Conservation (phyloP, 2,797 vertebrate species). For the Octomys mimax region DNA sequence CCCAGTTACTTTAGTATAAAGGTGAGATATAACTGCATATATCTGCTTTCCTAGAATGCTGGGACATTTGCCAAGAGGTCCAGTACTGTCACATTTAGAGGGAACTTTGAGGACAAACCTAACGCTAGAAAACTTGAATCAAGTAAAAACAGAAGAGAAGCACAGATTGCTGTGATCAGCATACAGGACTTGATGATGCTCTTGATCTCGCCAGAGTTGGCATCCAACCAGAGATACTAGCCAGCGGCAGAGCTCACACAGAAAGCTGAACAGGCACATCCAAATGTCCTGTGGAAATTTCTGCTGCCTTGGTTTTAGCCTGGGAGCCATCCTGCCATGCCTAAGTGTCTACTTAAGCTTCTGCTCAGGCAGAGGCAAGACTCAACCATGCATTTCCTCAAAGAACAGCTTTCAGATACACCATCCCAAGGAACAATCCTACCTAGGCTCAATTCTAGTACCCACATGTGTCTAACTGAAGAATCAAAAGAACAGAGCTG, state of each 20-base stretch:
- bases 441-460: background rate
- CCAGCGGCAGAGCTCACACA: background rate
- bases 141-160: background rate
- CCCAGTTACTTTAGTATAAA: too few species aligned
- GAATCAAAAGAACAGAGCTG: too few species aligned
- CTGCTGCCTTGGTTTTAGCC: background rate
- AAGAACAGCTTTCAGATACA: fast-evolving
- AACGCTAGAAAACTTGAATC: background rate
- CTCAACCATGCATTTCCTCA: background rate
- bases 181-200: background rate
- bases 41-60: too few species aligned
- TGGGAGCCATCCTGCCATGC: background rate
- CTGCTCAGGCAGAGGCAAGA: background rate
- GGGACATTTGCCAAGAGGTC: too few species aligned
- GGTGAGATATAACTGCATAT: too few species aligned
- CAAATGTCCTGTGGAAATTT: background rate
- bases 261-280: background rate
- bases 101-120: too few species aligned
- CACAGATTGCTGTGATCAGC: too few species aligned
- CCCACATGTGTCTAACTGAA: background rate
- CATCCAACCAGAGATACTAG: background rate
- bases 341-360: background rate
- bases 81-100: too few species aligned
- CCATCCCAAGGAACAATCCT: background rate
- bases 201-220: background rate